Evolutionary conservation across 2,888 invertebrate species (phyloP).

Genomic region (Drosophila suboccidentalis): DNA sequence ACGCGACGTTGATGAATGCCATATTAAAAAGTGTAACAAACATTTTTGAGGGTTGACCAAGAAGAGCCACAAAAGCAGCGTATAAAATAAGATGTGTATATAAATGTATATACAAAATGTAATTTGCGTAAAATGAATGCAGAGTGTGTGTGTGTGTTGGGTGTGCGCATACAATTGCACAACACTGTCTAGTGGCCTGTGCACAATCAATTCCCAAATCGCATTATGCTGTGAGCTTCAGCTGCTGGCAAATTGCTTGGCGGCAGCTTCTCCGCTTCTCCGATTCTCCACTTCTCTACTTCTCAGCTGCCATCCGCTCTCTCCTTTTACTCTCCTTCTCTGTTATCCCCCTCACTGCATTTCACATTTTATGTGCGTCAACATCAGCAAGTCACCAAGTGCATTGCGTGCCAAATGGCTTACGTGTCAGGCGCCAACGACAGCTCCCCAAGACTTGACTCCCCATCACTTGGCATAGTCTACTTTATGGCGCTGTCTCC

Average conservation of each 20-base stretch:
- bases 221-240: constrained; percentile 67
- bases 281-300: background rate
- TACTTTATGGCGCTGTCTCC: constrained; percentile 28
- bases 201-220: constrained; percentile 79
- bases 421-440: constrained; percentile 71
- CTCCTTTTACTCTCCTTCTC: background rate
- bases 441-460: constrained; percentile 27
- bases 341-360: constrained; percentile 27
- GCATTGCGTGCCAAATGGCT: constrained; percentile 82
- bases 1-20: constrained; percentile 24
- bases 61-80: constrained; percentile 1
- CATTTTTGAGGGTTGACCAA: constrained; percentile 64
- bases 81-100: background rate
- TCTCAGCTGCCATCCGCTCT: constrained; percentile 3
- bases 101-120: constrained; percentile 55
- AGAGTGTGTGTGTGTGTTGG: constrained; percentile 17
- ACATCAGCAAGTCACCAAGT: constrained; percentile 73
- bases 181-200: constrained; percentile 41
- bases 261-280: constrained; percentile 34
- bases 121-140: constrained; percentile 77
- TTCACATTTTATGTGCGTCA: constrained; percentile 80
- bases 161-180: constrained; percentile 41
- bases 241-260: constrained; percentile 73
- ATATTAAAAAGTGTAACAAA: constrained; percentile 63
- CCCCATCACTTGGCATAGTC: constrained; percentile 40